Evolutionary conservation across 2,113 vertebrate genomes (phyloP).

Genomic region (Raja brachyura): DNA sequence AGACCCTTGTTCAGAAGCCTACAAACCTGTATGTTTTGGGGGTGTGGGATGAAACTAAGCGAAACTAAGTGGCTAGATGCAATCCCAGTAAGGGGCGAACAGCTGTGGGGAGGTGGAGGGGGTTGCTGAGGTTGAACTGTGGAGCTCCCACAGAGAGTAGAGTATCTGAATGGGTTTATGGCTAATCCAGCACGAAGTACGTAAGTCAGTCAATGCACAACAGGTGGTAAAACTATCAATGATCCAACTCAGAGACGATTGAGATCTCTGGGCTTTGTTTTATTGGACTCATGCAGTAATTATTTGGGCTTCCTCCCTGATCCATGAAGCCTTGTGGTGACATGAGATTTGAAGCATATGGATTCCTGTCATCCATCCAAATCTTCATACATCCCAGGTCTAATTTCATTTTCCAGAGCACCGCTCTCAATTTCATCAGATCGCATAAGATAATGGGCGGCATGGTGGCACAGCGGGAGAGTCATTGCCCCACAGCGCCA

Average conservation of each 20-base stretch:
- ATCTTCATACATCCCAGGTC: background rate
- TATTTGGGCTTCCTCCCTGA: background rate
- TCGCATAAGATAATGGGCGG: background rate
- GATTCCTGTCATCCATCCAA: background rate
- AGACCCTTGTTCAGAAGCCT: too few relatives aligned
- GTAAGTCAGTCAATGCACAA: background rate
- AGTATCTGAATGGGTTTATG: background rate
- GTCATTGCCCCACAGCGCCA: too few relatives aligned
- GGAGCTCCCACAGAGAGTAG: background rate
- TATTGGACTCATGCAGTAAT: background rate
- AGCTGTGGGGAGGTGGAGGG: background rate
- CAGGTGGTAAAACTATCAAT: constrained; percentile 10
- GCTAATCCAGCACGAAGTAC: background rate
- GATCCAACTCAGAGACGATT: background rate
- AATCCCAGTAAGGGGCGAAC: background rate
- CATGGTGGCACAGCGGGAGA: too few relatives aligned
- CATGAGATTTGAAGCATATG: background rate
- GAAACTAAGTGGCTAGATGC: background rate
- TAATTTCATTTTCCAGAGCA: too few relatives aligned
- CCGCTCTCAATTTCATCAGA: background rate
- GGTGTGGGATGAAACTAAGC: background rate
- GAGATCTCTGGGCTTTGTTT: background rate
- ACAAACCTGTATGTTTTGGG: too few relatives aligned
- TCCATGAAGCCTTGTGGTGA: background rate
- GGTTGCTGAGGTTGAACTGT: background rate